Evolutionary conservation across 2,888 invertebrate genomes (phyloP).

Genomic region (Laothoe populi): DNA sequence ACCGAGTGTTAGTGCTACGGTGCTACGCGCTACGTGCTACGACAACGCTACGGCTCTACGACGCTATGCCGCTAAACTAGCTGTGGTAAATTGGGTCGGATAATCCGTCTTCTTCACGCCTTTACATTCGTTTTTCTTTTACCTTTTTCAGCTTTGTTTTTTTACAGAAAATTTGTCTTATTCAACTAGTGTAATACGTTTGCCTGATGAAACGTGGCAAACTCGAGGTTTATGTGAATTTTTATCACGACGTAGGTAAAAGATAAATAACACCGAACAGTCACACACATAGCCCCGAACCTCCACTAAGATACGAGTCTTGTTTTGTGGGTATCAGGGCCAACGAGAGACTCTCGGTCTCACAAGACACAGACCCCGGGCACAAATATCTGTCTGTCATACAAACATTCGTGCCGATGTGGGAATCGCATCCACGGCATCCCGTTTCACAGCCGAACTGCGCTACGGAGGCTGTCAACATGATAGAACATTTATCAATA

Average conservation of each 20-base stretch:
- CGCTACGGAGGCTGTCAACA: too few species aligned
- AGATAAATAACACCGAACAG: too few species aligned
- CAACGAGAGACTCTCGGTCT: too few species aligned
- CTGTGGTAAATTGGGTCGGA: conserved; percentile 47
- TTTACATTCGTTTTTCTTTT: conserved; percentile 35
- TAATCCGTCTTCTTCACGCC: conserved; percentile 47
- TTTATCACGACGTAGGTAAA: neutral
- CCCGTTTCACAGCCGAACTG: too few species aligned
- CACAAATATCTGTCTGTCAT: too few species aligned
- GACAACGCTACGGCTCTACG: conserved; percentile 8
- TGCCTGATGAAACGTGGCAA: neutral
- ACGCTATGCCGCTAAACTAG: conserved; percentile 37
- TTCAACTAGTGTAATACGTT: conserved; percentile 2
- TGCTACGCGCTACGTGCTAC: conserved; percentile 18
- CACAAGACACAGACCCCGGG: too few species aligned
- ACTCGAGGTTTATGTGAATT: neutral
- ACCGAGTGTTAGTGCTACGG: conserved; percentile 33
- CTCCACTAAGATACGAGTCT: too few species aligned
- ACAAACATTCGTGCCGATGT: too few species aligned
- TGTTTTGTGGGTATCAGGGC: too few species aligned
- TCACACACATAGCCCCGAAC: too few species aligned
- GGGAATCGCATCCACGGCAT: too few species aligned
- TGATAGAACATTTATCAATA: too few species aligned
- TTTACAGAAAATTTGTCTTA: neutral
- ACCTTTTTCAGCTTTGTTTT: conserved; percentile 9